These are phyloP conservation scores for Alauda arvensis DNA, from an alignment of 2,797 vertebrate species.

Conservation along the genomic window DNA sequence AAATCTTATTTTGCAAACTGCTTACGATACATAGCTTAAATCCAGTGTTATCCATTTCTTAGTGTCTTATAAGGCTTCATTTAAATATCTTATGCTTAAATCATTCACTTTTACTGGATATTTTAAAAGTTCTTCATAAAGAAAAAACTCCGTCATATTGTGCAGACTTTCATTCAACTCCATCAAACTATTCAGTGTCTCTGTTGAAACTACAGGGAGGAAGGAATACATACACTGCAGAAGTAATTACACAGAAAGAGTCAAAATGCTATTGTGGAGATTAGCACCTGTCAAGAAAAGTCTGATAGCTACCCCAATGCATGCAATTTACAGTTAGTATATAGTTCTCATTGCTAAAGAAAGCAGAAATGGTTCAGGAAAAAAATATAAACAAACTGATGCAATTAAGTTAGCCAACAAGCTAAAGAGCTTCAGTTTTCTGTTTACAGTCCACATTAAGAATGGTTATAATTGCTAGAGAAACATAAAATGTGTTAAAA, in stretches of 20 bases:
- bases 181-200: not conserved
- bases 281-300: not conserved
- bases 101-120: not conserved
- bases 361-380: not conserved
- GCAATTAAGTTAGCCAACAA: constrained; percentile 1
- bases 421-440: not conserved
- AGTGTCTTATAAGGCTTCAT: not conserved
- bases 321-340: not conserved
- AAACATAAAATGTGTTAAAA: not conserved
- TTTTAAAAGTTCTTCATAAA: not conserved
- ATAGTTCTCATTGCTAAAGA: not conserved
- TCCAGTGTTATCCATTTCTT: not conserved
- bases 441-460: not conserved
- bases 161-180: not conserved
- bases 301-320: not conserved
- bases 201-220: not conserved
- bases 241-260: not conserved
- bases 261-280: constrained; percentile 14
- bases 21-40: not conserved
- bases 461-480: not conserved
- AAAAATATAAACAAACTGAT: constrained; percentile 8
- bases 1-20: not conserved
- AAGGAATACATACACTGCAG: not conserved
- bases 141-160: not conserved
- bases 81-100: not conserved